Evolutionary conservation across 1,140 invertebrate species (phyloP).

Genomic region (Diabrotica virgifera): DNA sequence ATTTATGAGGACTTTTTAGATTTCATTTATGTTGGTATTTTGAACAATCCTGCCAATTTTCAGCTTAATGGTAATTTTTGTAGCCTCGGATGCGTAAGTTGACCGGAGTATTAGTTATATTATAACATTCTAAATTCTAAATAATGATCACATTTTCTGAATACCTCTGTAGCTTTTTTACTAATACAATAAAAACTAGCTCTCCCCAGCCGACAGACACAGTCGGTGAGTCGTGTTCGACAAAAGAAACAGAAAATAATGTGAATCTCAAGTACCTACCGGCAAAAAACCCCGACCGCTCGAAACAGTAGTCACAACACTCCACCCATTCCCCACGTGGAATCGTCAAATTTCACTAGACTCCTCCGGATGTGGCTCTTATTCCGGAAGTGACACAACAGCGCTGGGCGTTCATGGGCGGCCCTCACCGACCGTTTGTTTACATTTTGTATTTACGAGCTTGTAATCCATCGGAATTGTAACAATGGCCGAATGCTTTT

Average conservation of each 20-base stretch:
- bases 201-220: no score
- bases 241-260: neutral
- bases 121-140: no score
- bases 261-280: neutral
- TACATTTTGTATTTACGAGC: conserved; percentile 7
- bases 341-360: conserved; percentile 4
- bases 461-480: conserved; percentile 5
- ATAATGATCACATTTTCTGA: no score
- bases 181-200: no score
- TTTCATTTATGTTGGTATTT: no score
- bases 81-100: no score
- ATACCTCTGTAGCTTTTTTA: no score
- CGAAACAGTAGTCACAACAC: conserved; percentile 8
- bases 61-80: no score
- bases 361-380: conserved; percentile 13
- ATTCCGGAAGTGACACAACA: conserved; percentile 15
- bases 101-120: no score
- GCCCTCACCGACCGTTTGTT: conserved; percentile 11
- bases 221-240: no score
- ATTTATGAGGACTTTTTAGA: no score
- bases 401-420: conserved; percentile 11
- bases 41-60: no score
- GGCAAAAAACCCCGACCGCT: neutral
- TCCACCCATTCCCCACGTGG: conserved; percentile 12
- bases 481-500: conserved; percentile 8